phyloP scores from a whole-genome alignment of 2,113 vertebrate species.

The Alligator mississippiensis region DNA sequence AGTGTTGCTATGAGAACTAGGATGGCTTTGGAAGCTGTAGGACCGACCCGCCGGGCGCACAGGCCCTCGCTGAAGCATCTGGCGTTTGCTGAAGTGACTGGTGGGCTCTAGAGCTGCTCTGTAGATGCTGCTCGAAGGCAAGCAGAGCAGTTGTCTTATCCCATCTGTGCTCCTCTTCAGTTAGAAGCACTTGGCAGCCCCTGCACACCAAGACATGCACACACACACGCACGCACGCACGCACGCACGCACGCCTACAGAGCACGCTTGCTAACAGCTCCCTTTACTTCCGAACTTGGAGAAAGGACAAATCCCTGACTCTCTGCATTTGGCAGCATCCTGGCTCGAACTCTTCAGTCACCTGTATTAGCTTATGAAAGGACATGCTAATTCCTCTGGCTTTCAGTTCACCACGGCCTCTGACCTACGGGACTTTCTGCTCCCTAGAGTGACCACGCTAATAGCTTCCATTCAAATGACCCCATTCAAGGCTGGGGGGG shows the following conservation, averaged over 20 bases:
- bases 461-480: accelerated
- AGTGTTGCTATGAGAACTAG: background rate
- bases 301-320: background rate
- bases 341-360: accelerated
- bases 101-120: slow-evolving; percentile 54
- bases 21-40: background rate
- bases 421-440: background rate
- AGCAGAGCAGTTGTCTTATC: slow-evolving; percentile 43
- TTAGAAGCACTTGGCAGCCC: slow-evolving; percentile 38
- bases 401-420: background rate
- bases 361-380: background rate
- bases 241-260: background rate
- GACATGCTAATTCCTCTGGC: background rate
- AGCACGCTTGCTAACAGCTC: background rate
- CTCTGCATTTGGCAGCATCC: background rate
- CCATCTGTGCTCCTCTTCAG: slow-evolving; percentile 38
- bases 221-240: background rate
- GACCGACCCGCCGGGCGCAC: background rate
- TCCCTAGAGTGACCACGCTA: background rate
- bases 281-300: background rate
- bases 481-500: accelerated
- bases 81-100: background rate
- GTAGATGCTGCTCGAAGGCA: background rate
- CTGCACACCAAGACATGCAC: background rate
- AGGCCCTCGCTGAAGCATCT: background rate